phyloP scores from a whole-genome alignment of 2,797 vertebrate species.

The Ctenopoma kingsleyae region DNA sequence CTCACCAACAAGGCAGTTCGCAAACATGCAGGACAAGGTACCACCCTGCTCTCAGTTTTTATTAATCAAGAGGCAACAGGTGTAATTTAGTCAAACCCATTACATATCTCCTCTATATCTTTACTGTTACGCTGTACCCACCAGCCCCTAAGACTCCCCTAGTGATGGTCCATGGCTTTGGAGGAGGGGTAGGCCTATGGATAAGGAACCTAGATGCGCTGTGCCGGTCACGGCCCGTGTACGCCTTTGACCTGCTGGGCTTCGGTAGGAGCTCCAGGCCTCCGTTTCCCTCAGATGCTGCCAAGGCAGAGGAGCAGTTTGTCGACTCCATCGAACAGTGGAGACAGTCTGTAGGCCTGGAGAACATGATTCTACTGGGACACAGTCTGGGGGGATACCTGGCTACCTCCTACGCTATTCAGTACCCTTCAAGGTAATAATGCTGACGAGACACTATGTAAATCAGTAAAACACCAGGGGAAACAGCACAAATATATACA shows the following conservation, averaged over 20 bases:
- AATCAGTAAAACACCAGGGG: too few relatives aligned
- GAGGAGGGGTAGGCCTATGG: slow-evolving; percentile 93
- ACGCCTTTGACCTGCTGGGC: slow-evolving; percentile 92
- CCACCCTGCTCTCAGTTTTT: not conserved
- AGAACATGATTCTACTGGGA: slow-evolving; percentile 89
- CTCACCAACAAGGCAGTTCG: slow-evolving; percentile 77
- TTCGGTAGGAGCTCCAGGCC: slow-evolving; percentile 93
- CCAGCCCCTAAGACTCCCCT: slow-evolving; percentile 84
- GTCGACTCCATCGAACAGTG: slow-evolving; percentile 83
- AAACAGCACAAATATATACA: too few relatives aligned
- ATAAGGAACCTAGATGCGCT: slow-evolving; percentile 90
- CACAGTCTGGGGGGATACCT: slow-evolving; percentile 90
- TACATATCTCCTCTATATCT: not conserved
- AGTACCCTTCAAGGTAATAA: slow-evolving; percentile 88
- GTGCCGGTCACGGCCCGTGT: slow-evolving; percentile 81
- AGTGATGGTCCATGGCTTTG: slow-evolving; percentile 94
- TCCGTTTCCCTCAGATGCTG: slow-evolving; percentile 85
- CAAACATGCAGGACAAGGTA: slow-evolving; percentile 70
- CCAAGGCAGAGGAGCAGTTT: slow-evolving; percentile 87
- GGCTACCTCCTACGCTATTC: slow-evolving; percentile 89
- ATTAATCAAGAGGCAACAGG: not conserved
- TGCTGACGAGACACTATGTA: not conserved
- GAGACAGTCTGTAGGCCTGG: slow-evolving; percentile 86
- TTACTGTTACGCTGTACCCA: not conserved
- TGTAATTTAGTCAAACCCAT: not conserved